Percentiles rank a stretch among this genome's conserved stretches.
Conservation (phyloP, 2,888 invertebrate species). For the Fragum sueziense region DNA sequence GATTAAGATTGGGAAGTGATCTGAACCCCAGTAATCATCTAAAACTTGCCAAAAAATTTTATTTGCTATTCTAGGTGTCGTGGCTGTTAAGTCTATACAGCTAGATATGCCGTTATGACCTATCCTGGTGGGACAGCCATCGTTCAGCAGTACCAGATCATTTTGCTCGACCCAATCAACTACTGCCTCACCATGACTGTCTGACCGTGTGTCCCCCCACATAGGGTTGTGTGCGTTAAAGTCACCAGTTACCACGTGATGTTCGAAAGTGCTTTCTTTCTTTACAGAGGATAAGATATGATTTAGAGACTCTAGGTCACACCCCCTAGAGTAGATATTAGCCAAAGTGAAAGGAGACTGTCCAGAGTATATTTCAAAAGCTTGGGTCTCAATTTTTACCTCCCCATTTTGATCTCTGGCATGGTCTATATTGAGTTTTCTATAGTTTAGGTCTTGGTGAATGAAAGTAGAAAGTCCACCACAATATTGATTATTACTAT, state of each 20-base stretch:
- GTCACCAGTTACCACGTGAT: constrained; percentile 11
- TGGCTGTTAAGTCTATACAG: neutral
- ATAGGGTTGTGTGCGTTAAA: constrained; percentile 23
- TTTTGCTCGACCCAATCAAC: neutral
- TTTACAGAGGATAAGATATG: neutral
- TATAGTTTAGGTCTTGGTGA: neutral
- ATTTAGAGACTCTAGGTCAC: constrained; percentile 9
- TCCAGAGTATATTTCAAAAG: constrained; percentile 10
- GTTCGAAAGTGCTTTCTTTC: neutral
- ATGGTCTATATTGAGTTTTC: constrained; percentile 3
- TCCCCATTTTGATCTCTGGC: constrained; percentile 12
- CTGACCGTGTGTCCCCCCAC: neutral
- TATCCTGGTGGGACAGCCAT: constrained; percentile 21
- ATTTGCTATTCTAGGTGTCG: neutral
- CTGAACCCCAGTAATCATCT: constrained; percentile 5
- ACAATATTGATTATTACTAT: neutral
- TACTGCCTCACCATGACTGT: neutral
- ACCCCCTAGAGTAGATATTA: constrained; percentile 12
- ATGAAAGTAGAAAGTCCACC: constrained; percentile 8
- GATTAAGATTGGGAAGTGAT: constrained; percentile 24
- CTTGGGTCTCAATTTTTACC: constrained; percentile 3
- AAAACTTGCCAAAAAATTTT: constrained; percentile 9
- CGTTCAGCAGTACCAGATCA: constrained; percentile 18
- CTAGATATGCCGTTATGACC: neutral
- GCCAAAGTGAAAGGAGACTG: neutral